Evolutionary conservation across 2,888 invertebrate species (phyloP), one percentile per base, ranked within the genome.

Genomic region (Drosophila mayaguana): DNA sequence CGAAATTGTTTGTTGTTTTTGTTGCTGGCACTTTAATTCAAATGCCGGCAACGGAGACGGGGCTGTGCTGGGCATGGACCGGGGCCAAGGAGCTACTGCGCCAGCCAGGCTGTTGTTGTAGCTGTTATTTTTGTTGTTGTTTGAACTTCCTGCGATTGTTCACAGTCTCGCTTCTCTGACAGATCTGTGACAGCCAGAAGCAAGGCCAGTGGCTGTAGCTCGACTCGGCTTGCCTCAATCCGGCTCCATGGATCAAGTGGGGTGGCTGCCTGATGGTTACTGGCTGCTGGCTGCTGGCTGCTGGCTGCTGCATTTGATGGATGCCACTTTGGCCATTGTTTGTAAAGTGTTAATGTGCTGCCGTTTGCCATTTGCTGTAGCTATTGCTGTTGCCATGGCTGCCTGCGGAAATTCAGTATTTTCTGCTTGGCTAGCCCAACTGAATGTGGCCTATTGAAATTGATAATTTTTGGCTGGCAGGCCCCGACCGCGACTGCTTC

Each of bases 1-100:
- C 83, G 79, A 87, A 91, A 89, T 88, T 88, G 87, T 91, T 90
- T 91, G 90, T 91, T 88, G 72, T 79, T 83, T 72, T 79, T 75
- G 63, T 56, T 50, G 70, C 62, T 72, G 74, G 74, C 71, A 69
- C 70, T 84, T 75, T 70, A 80, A 85, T 85, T 83, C 81, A 81
- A 87, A 74, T 84, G 80, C 76, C 68, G 65, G 68, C 66, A 72
- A 51, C 68, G 67, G 69, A 66, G 74, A 54, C 46, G 66, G 50
- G 18, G 18, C 11, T 18, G 42, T 3, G 11, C 5, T 1, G 12
- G 12, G 5, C 8, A 7, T 14, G 20, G 38, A 3, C 7, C 45
- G 14, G 16, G 22, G 56, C 42, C 45, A 55, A 25, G 38, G 50
- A 40, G 63, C 42, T 20, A 16, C 32, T 14, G 45, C 34, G 57